phyloP scores from a whole-genome alignment of 2,797 vertebrate genomes.

The Orestias chungarensis region DNA sequence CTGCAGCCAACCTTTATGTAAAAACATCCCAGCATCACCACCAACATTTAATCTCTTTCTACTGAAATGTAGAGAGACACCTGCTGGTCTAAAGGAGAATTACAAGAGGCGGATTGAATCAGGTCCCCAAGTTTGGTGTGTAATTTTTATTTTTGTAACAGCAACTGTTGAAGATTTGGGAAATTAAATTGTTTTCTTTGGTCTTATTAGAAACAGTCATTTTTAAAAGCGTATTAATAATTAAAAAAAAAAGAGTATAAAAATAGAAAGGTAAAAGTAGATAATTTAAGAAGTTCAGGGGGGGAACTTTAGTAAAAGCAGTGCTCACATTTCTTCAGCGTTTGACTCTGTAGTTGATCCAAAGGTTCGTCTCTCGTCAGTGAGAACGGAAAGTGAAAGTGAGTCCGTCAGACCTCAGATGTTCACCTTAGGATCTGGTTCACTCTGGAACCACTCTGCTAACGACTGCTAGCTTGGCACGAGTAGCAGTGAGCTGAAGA shows the following conservation, averaged over 20 bases:
- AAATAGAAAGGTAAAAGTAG: background rate
- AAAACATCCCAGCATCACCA: background rate
- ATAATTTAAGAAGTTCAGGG: background rate
- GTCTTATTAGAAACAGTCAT: background rate
- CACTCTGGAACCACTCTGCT: background rate
- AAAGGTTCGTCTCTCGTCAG: background rate
- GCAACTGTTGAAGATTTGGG: background rate
- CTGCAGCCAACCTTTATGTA: background rate
- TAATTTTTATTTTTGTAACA: constrained; percentile 1
- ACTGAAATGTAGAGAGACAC: background rate
- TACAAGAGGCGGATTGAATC: background rate
- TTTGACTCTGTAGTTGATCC: background rate
- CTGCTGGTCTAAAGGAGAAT: background rate
- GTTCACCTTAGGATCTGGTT: background rate
- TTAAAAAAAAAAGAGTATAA: background rate
- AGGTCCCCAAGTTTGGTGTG: background rate
- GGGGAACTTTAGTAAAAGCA: background rate
- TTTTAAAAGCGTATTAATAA: background rate
- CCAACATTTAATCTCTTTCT: background rate
- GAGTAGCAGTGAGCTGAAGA: background rate
- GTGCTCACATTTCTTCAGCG: background rate
- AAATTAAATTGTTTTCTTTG: background rate
- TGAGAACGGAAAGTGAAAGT: background rate
- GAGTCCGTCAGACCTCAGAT: background rate
- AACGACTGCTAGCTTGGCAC: background rate